Base-by-base conservation (phyloP, 2,797 vertebrate species). In the Brachyrhaphis roseni region DNA sequence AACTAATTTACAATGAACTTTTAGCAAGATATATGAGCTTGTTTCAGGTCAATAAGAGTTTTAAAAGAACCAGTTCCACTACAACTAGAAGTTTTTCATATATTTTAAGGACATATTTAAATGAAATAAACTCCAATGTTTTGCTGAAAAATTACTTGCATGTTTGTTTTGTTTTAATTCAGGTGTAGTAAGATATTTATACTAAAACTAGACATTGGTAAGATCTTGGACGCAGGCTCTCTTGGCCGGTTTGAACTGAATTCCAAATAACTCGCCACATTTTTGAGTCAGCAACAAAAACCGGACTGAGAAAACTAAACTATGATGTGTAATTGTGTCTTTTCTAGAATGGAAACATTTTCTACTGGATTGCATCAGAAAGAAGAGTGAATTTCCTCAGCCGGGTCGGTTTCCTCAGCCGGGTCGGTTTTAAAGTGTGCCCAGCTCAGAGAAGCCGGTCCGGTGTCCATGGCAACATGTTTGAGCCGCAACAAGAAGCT, bases 401-500 rank as follows among this genome's bases (percentile, higher is more conserved):
- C 41, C 34, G 31, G 1, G 18, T 53, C 62, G 1, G 11, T 2
- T 31, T 57, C 11, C n/a, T 70, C 41, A 43, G 41, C 41, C 34
- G 31, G 1, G 18, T 53, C 62, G 1, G 11, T 2, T 31, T 57
- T 78, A 55, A 0, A 8, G 72, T 39, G 2, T 34, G 77, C 71
- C 23, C 16, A 31, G 74, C 72, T 8, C 57, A 10, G 76, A 72
- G 77, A 76, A 80, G 68, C 59, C 12, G 28, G 84, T 34, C 76
- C 78, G 31, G 92, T 94, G 34, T 15, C 90, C 90, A 91, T 92
- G 86, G 90, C 77, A 93, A 95, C 93, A 26, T 1, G 53, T 46
- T 64, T 23, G 16, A 91, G 87, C 84, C 79, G 85, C 82, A 94
- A 94, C 92, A 95, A 94, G 88, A 83, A 72, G 85, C 87, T 82